Conservation (phyloP, 1,140 invertebrate genomes). For the Drosophila nasuta region DNA sequence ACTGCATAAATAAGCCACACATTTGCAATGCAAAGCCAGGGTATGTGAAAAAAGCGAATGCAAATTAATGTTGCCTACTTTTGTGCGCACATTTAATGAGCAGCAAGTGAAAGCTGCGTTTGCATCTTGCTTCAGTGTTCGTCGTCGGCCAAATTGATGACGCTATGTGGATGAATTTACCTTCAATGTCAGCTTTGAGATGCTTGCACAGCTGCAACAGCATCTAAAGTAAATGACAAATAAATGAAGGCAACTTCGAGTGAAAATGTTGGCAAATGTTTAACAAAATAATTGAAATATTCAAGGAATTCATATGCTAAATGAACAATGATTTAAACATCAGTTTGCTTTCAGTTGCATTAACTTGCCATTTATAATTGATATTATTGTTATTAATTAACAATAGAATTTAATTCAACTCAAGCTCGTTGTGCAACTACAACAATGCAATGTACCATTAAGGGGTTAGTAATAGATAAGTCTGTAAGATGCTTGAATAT, state of each 20-base stretch:
- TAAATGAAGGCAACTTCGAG: background rate
- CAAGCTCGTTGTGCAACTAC: background rate
- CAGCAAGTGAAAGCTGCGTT: background rate
- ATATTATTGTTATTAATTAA: background rate
- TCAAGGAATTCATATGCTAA: background rate
- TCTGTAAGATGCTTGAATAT: no score
- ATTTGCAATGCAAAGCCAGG: background rate
- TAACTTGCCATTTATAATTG: background rate
- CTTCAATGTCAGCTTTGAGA: conserved; percentile 1
- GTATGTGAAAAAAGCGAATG: background rate
- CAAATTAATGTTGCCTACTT: conserved; percentile 45
- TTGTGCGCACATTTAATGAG: conserved; percentile 45
- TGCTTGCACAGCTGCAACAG: background rate
- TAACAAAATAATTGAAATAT: background rate
- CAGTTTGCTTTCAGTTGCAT: background rate
- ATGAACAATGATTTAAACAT: background rate
- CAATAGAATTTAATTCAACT: background rate
- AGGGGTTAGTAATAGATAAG: no score
- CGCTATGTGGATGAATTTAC: background rate
- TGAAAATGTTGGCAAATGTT: background rate
- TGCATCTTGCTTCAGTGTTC: background rate
- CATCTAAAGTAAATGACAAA: background rate
- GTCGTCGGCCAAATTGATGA: conserved; percentile 2
- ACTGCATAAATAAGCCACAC: background rate
- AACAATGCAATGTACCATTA: no score